A percentile compares a stretch with the other conserved stretches of the same genome.
phyloP scores from a whole-genome alignment of 2,113 vertebrate species.

The Siniperca chuatsi region DNA sequence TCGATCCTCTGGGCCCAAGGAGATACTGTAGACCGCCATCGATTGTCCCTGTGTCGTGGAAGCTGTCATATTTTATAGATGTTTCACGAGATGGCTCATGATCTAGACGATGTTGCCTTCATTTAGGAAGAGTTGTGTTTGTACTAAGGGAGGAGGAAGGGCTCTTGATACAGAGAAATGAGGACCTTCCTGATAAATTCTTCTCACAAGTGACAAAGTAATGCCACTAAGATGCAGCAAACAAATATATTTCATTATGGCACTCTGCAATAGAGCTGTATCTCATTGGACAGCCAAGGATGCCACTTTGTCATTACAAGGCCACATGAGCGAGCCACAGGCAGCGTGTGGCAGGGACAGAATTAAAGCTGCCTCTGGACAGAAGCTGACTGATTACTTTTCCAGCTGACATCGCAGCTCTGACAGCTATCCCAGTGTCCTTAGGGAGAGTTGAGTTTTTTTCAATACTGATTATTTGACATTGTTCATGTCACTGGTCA shows the following conservation, averaged over 20 bases:
- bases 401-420: constrained; percentile 60
- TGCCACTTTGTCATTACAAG: constrained; percentile 80
- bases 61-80: constrained; percentile 73
- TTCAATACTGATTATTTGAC: constrained; percentile 64
- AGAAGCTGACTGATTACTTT: constrained; percentile 73
- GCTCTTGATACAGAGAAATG: constrained; percentile 72
- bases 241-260: constrained; percentile 76
- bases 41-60: constrained; percentile 43
- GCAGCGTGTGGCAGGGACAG: constrained; percentile 53
- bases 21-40: constrained; percentile 51
- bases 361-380: constrained; percentile 65
- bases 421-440: constrained; percentile 61
- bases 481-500: constrained; percentile 38
- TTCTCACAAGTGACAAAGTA: constrained; percentile 76
- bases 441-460: constrained; percentile 43
- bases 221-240: constrained; percentile 70
- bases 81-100: constrained; percentile 69
- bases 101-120: constrained; percentile 68
- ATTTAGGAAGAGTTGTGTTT: constrained; percentile 77
- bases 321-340: constrained; percentile 60
- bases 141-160: constrained; percentile 70
- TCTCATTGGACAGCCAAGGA: constrained; percentile 78
- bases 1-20: background rate
- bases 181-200: constrained; percentile 70
- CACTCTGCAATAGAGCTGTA: constrained; percentile 71